Evolutionary conservation across 2,888 invertebrate species (phyloP).

Genomic region (Priapulus caudatus): DNA sequence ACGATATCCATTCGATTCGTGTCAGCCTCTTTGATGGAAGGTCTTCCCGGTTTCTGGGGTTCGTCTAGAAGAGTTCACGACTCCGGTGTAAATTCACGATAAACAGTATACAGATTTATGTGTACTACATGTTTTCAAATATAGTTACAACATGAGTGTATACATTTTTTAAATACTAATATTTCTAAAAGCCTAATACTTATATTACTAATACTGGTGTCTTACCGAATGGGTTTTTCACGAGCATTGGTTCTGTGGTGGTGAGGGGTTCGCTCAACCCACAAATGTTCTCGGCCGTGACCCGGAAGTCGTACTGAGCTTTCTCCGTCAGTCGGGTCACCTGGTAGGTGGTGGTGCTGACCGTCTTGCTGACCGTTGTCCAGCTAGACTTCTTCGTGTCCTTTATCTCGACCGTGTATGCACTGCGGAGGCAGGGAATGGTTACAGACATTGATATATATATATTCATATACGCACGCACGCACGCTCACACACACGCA

Average conservation of each 20-base stretch:
- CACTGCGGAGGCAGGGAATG: too few species aligned
- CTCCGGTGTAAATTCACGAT: too few species aligned
- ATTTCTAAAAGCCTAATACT: too few species aligned
- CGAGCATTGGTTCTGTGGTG: slow-evolving; percentile 38
- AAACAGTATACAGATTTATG: too few species aligned
- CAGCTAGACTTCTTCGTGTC: slow-evolving; percentile 36
- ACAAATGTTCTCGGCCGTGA: slow-evolving; percentile 67
- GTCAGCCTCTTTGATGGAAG: neutral
- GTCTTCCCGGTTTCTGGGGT: neutral
- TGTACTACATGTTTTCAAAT: too few species aligned
- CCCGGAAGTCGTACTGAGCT: slow-evolving; percentile 86
- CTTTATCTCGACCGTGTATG: slow-evolving; percentile 38
- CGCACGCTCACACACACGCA: too few species aligned
- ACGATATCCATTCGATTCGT: slow-evolving; percentile 44
- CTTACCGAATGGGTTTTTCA: slow-evolving; percentile 45
- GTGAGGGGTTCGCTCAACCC: slow-evolving; percentile 43
- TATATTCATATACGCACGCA: too few species aligned
- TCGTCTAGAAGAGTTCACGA: neutral
- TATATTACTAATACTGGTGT: too few species aligned
- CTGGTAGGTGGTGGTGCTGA: slow-evolving; percentile 27
- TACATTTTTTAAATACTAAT: too few species aligned
- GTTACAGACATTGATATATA: too few species aligned
- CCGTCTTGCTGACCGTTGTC: slow-evolving; percentile 31
- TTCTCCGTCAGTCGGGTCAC: slow-evolving; percentile 77
- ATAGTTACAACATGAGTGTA: too few species aligned